Evolutionary conservation across 2,113 vertebrate species (phyloP).

Genomic region (Vombatus ursinus): DNA sequence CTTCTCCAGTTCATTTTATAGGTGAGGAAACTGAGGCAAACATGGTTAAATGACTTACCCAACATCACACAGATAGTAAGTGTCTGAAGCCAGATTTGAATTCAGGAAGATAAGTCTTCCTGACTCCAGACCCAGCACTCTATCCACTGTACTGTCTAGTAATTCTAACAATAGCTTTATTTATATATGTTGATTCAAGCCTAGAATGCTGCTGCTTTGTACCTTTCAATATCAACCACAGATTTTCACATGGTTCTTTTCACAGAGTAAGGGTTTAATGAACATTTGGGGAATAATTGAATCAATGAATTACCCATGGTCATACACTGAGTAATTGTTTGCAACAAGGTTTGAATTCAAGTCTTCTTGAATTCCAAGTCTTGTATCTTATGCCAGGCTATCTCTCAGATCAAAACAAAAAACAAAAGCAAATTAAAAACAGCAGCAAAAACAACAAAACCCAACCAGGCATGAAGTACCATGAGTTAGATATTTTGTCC

Average conservation of each 20-base stretch:
- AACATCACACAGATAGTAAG: background rate
- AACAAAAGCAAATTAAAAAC: background rate
- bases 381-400: background rate
- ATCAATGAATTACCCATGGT: background rate
- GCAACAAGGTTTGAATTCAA: background rate
- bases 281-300: background rate
- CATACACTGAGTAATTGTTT: background rate
- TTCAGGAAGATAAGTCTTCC: background rate
- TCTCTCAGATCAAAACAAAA: slow-evolving; percentile 46
- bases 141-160: background rate
- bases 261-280: background rate
- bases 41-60: background rate
- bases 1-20: background rate
- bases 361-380: background rate
- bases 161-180: background rate
- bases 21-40: background rate
- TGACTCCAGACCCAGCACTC: background rate
- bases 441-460: slow-evolving; percentile 1
- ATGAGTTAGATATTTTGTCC: slow-evolving; percentile 11
- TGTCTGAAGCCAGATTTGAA: background rate
- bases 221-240: background rate
- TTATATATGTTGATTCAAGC: background rate
- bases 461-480: background rate
- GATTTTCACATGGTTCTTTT: background rate
- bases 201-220: background rate